Evolutionary conservation across 2,797 vertebrate species (phyloP), one percentile per base, ranked within the genome.

Genomic region (Toxotes lorentzi): DNA sequence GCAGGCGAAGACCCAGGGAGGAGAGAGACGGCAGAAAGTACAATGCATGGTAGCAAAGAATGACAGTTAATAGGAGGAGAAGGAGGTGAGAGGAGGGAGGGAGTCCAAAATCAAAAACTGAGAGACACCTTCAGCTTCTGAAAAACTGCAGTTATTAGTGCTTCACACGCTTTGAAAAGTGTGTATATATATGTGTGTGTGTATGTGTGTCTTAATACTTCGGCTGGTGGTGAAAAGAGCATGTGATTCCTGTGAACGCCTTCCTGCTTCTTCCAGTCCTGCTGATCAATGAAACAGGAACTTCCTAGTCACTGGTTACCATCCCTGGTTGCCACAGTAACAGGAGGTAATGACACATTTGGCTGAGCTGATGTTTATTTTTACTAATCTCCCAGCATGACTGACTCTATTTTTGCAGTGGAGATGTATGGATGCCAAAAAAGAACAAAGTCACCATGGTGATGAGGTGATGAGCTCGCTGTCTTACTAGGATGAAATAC

Each of bases 311-410:
- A 84, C 81, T 32, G 2, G 71, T 76, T 78, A 63, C 70, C 67
- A 47, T 68, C 70, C 73, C 76, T 3, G 4, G 92, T 91, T 91
- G 73, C 93, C 88, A 88, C 83, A 75, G 92, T 76, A 90, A 91
- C 89, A 35, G 76, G 68, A 70, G 71, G 66, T 77, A 88, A 78
- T 83, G 80, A 90, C 83, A 90, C 76, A 86, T 90, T 89, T 87
- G 85, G 83, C 81, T n/a, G 60, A 81, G 78, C 70, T 68, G 74
- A 78, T 88, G 86, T 87, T 90, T 92, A 86, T 86, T 91, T 90
- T 89, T 84, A 65, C 81, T 85, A 83, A 82, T 89, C 76, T 86
- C 72, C 34, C 72, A 59, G 70, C 59, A 65, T 84, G 74, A 78
- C 70, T 48, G 73, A 68, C 45, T 86, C 76, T 89, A 86, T 89